These are phyloP conservation scores for Dallia pectoralis DNA, from an alignment of 2,797 vertebrate species.

Conservation along the genomic window DNA sequence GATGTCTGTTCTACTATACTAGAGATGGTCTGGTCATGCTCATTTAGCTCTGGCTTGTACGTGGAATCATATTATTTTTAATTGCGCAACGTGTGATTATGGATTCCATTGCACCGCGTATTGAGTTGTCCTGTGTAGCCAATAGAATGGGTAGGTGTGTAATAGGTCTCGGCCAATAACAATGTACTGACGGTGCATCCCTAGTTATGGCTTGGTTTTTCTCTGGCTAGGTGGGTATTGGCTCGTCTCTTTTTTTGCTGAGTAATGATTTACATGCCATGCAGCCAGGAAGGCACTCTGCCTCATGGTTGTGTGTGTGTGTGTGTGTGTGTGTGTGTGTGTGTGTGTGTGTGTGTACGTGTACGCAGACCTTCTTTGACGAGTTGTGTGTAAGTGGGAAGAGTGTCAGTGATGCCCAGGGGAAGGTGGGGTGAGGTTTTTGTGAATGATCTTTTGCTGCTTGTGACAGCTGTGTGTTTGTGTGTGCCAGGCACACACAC, in stretches of 20 bases:
- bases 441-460: constrained; percentile 78
- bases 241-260: constrained; percentile 63
- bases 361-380: constrained; percentile 7
- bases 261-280: constrained; percentile 77
- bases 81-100: no score
- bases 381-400: constrained; percentile 48
- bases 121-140: no score
- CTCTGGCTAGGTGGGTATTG: no score
- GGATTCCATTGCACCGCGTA: no score
- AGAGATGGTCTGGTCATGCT: not conserved
- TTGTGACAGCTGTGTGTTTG: constrained; percentile 72
- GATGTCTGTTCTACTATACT: constrained; percentile 9
- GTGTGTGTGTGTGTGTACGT: not conserved
- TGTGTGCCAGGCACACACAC: constrained; percentile 59
- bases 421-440: constrained; percentile 56
- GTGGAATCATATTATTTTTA: no score
- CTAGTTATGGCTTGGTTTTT: constrained; percentile 25
- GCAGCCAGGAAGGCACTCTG: constrained; percentile 73
- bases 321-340: not conserved
- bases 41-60: not conserved
- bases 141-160: no score
- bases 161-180: no score
- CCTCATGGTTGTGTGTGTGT: constrained; percentile 45
- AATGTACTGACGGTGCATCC: no score
- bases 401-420: constrained; percentile 74